Evolutionary conservation across 1,140 invertebrate species (phyloP), one percentile per base, ranked within the genome.

Genomic region (Cyphomyrmex costatus): DNA sequence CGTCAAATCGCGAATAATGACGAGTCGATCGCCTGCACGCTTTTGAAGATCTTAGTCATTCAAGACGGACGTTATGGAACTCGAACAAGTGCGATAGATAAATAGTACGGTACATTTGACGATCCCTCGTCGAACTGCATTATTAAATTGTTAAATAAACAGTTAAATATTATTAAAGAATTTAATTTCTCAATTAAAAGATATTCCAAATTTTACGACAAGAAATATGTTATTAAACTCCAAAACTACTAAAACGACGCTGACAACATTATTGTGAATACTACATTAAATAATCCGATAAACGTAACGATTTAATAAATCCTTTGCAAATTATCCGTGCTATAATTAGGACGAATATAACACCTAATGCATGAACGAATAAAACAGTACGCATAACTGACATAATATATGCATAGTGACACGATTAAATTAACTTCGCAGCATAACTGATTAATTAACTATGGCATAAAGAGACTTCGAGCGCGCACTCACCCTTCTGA

Each of bases 1-100:
- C 78, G 85, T 88, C 87, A 85, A 90, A 90, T 49, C 63, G 74
- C 86, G 66, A 85, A 83, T 83, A 83, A 83, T 83, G 53, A 83
- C 79, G 79, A 73, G 79, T 74, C 68, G 79, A 83, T 83, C 68
- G 68, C 53, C 65, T 65, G 51, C 78, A 33, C 79, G 56, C 70
- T 68, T 83, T 73, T 74, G 36, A 74, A 33, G 68, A 60, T 74
- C 68, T 60, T 46, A 74, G 53, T 83, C 68, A 83, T 83, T 74
- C 53, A 4, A 42, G 2, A 14, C n/a, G 53, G n/a, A 24, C 49
- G 21, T 56, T 68, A 27, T 36, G 49, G 56, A n/a, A 60, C 60
- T 74, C 36, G 80, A 61, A 14, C 70, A 51, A 42, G 49, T 73
- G 46, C 33, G 12, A 21, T 46, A 21, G 19, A 21, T 46, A 49